Conservation (phyloP, 2,888 invertebrate species). For the Miltochrista miniata region DNA sequence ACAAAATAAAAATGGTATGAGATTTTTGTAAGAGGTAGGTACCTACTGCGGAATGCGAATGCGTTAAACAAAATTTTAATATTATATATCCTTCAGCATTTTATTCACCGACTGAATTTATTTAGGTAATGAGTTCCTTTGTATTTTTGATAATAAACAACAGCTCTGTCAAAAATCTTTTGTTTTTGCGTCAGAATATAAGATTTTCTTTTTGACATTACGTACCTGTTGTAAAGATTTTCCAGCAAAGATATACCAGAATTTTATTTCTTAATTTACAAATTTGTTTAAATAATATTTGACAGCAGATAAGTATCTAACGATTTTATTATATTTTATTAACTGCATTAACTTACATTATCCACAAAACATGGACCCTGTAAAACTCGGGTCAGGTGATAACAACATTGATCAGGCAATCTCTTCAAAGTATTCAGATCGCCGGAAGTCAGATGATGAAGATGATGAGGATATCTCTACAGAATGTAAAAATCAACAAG, state of each 20-base stretch:
- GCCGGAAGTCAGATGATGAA: constrained; percentile 5
- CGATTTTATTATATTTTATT: too few species aligned
- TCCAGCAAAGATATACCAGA: not conserved
- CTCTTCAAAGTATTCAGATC: constrained; percentile 32
- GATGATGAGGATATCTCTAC: constrained; percentile 16
- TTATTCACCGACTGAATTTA: too few species aligned
- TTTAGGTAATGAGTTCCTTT: too few species aligned
- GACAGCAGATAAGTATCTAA: too few species aligned
- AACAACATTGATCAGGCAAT: constrained; percentile 26
- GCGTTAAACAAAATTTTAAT: too few species aligned
- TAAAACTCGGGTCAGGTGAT: constrained; percentile 57
- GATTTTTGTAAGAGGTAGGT: too few species aligned
- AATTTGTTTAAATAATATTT: not conserved
- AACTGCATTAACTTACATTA: too few species aligned
- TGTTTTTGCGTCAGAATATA: not conserved
- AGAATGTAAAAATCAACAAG: constrained; percentile 12
- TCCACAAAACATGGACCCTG: constrained; percentile 50
- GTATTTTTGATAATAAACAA: not conserved
- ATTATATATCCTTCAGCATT: too few species aligned
- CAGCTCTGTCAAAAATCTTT: not conserved
- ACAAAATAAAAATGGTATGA: too few species aligned
- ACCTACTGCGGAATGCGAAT: too few species aligned
- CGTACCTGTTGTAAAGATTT: not conserved
- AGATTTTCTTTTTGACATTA: not conserved
- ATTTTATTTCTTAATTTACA: not conserved